phyloP scores from a whole-genome alignment of 2,888 invertebrate genomes.

The Branchellion lobata region DNA sequence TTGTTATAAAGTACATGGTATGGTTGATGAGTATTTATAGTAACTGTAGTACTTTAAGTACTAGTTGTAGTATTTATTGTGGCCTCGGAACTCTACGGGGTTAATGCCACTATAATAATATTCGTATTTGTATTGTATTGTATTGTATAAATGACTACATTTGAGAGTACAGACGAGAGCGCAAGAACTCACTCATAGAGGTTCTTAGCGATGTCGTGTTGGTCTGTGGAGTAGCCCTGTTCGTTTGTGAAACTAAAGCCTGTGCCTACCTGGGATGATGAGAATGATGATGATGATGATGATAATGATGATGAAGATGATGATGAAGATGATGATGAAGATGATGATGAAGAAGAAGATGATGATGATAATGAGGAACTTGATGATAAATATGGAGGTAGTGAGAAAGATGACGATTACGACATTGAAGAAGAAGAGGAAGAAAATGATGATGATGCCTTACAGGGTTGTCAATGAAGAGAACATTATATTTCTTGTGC shows the following conservation, averaged over 20 bases:
- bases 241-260: constrained; percentile 84
- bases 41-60: no score
- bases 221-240: constrained; percentile 76
- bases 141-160: no score
- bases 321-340: not conserved
- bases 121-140: no score
- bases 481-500: constrained; percentile 75
- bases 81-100: no score
- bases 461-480: constrained; percentile 90
- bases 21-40: no score
- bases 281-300: not conserved
- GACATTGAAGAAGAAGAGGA: no score
- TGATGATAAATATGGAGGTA: no score
- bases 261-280: constrained; percentile 55
- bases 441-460: constrained; percentile 63
- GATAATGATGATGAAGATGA: constrained; percentile 6
- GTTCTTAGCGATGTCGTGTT: constrained; percentile 78
- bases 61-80: no score
- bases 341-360: not conserved
- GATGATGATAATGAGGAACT: not conserved
- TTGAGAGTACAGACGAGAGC: no score
- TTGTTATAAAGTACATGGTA: no score
- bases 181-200: constrained; percentile 66
- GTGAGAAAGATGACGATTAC: no score
- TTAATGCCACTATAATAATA: no score